phyloP scores from a whole-genome alignment of 2,113 vertebrate genomes.

The Acanthochromis polyacanthus region DNA sequence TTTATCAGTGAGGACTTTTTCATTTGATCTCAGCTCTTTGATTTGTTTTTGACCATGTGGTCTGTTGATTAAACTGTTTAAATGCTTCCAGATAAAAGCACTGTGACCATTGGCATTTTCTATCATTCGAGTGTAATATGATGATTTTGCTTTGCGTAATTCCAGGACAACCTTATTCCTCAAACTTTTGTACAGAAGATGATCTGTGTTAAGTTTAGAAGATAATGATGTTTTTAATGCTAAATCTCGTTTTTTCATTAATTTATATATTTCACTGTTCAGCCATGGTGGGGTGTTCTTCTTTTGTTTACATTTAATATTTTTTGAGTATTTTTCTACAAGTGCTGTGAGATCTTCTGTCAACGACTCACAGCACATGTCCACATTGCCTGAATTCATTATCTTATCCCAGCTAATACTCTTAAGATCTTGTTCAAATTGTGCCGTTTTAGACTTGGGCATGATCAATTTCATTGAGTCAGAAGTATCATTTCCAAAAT shows the following conservation, averaged over 20 bases:
- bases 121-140: background rate
- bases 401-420: background rate
- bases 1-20: background rate
- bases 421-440: background rate
- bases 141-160: too few species aligned
- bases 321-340: background rate
- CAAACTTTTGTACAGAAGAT: background rate
- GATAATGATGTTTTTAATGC: background rate
- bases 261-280: background rate
- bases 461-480: background rate
- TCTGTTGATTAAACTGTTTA: background rate
- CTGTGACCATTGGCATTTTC: background rate
- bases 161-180: background rate
- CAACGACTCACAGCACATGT: background rate
- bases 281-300: rapidly evolving
- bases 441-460: background rate
- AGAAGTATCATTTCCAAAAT: background rate
- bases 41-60: background rate
- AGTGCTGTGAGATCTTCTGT: background rate
- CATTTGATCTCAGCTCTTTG: background rate
- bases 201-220: background rate
- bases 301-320: constrained; percentile 6
- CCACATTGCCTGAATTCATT: background rate
- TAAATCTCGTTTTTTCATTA: background rate
- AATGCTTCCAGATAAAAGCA: background rate